phyloP scores from a whole-genome alignment of 1,140 invertebrate genomes.

The Subanguina moxae region DNA sequence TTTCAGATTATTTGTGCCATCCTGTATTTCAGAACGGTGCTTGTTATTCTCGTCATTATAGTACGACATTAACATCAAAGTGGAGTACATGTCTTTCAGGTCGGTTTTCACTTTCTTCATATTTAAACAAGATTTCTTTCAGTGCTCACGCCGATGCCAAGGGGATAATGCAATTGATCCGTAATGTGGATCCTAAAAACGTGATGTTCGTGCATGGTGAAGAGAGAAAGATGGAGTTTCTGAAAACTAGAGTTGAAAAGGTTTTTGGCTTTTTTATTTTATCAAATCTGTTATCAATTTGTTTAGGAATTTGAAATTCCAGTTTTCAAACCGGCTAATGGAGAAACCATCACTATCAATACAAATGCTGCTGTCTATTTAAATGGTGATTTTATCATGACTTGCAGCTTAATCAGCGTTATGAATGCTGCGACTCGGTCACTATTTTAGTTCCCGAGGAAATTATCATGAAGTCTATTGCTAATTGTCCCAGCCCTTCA shows the following conservation, averaged over 20 bases:
- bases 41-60: constrained; percentile 38
- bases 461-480: constrained; percentile 29
- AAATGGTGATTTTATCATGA: constrained; percentile 17
- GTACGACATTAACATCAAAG: constrained; percentile 92
- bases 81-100: constrained; percentile 87
- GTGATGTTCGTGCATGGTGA: constrained; percentile 93
- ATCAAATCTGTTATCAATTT: neutral
- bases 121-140: constrained; percentile 64
- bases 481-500: constrained; percentile 30
- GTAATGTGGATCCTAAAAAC: constrained; percentile 93
- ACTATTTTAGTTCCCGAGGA: constrained; percentile 26
- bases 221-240: constrained; percentile 71
- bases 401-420: no score
- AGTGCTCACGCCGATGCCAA: constrained; percentile 99
- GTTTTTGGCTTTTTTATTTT: constrained; percentile 13
- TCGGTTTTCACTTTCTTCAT: neutral
- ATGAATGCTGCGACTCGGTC: no score
- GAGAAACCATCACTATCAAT: constrained; percentile 44
- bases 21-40: no score
- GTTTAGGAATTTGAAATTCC: constrained; percentile 47
- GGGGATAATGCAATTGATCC: constrained; percentile 98
- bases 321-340: constrained; percentile 57
- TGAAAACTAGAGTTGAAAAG: constrained; percentile 50
- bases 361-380: constrained; percentile 25
- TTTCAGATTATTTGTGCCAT: no score